These are phyloP conservation scores for Gonatopus flavifemur DNA, from an alignment of 1,140 invertebrate species.

Conservation along the genomic window DNA sequence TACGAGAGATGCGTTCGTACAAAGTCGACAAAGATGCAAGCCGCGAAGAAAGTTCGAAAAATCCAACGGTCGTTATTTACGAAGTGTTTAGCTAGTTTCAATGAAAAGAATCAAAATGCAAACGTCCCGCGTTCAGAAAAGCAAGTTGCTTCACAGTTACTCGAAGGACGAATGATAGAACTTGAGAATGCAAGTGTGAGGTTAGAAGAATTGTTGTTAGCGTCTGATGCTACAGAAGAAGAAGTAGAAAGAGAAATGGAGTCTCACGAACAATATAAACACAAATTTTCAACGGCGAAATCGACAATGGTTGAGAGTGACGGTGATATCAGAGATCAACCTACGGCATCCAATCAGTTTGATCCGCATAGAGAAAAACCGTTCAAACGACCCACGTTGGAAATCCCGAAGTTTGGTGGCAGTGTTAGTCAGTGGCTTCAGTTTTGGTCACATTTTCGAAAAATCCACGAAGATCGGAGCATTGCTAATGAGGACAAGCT, in stretches of 20 bases:
- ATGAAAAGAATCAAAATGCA: conserved; percentile 2
- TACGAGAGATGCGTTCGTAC: too few species aligned
- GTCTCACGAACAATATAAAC: conserved; percentile 18
- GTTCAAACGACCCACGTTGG: conserved; percentile 26
- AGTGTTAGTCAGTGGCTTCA: conserved; percentile 33
- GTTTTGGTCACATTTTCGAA: conserved; percentile 39
- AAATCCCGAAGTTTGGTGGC: conserved; percentile 34
- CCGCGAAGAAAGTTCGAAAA: conserved; percentile 8
- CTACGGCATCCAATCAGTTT: not conserved
- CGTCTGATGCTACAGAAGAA: not conserved
- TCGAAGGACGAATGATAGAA: conserved; percentile 15
- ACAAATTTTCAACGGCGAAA: conserved; percentile 9
- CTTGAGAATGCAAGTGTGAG: conserved; percentile 11
- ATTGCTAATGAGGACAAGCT: conserved; percentile 33
- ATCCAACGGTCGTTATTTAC: conserved; percentile 10
- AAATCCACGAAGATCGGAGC: conserved; percentile 29
- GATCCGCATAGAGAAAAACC: conserved; percentile 7
- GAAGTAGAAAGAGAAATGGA: conserved; percentile 13
- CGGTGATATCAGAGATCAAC: not conserved
- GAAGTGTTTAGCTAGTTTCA: conserved; percentile 6
- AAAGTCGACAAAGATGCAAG: conserved; percentile 14
- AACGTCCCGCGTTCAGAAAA: conserved; percentile 10
- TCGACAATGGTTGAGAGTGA: not conserved
- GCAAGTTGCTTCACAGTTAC: conserved; percentile 17
- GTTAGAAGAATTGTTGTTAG: conserved; percentile 4